Conservation (phyloP, 2,888 invertebrate species). For the Apamea monoglypha region DNA sequence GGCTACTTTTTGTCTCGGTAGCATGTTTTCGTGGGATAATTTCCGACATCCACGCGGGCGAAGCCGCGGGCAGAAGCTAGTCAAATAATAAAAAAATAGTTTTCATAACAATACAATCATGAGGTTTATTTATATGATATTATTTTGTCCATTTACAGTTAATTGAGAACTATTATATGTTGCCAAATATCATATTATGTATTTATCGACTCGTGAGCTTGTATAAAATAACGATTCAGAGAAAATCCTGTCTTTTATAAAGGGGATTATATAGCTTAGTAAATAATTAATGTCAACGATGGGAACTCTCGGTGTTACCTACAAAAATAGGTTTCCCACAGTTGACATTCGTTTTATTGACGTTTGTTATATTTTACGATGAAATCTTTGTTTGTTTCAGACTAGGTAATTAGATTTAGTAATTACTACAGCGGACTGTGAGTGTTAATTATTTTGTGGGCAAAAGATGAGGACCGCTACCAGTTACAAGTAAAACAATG, state of each 20-base stretch:
- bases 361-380: slow-evolving; percentile 20
- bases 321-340: slow-evolving; percentile 19
- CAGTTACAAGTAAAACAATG: neutral
- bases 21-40: too few relatives aligned
- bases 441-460: neutral
- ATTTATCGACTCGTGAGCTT: neutral
- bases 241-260: slow-evolving; percentile 24
- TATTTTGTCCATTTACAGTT: slow-evolving; percentile 3
- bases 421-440: neutral
- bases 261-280: neutral
- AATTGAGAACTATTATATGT: slow-evolving; percentile 14
- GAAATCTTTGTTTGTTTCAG: slow-evolving; percentile 2
- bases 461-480: neutral
- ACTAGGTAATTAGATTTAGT: neutral
- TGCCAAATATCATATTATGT: slow-evolving; percentile 5
- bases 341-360: slow-evolving; percentile 41
- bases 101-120: neutral
- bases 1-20: too few relatives aligned
- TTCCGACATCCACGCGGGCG: too few relatives aligned
- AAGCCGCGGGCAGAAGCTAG: too few relatives aligned
- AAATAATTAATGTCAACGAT: slow-evolving; percentile 12
- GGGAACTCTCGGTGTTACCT: slow-evolving; percentile 4
- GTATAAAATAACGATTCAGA: slow-evolving; percentile 14
- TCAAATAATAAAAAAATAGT: neutral
- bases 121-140: slow-evolving; percentile 4